Evolutionary conservation across 2,888 invertebrate genomes (phyloP).

Genomic region (Chelonus formosanus): DNA sequence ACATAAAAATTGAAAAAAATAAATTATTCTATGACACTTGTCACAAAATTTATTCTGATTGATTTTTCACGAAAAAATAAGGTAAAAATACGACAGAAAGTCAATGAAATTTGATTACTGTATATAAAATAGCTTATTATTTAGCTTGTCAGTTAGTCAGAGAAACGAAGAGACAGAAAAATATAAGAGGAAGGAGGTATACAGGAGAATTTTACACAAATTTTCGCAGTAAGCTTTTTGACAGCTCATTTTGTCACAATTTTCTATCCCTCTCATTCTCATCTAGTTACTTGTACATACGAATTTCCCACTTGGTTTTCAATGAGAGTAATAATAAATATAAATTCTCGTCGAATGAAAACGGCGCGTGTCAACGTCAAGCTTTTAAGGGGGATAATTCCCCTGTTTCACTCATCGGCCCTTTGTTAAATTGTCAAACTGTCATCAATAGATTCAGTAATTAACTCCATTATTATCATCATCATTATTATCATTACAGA

Average conservation of each 20-base stretch:
- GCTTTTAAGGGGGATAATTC: constrained; percentile 13
- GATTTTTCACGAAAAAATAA: no score
- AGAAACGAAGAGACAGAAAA: constrained; percentile 7
- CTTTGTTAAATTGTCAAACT: constrained; percentile 8
- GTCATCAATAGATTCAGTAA: constrained; percentile 8
- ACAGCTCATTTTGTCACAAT: constrained; percentile 54
- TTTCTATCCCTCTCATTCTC: constrained; percentile 23
- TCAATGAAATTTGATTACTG: constrained; percentile 23
- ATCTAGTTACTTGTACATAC: constrained; percentile 16
- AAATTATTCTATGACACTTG: no score
- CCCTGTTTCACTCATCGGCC: constrained; percentile 9
- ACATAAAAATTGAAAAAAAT: no score
- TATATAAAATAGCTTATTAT: constrained; percentile 19
- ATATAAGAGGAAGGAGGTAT: background rate
- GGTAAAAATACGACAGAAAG: background rate
- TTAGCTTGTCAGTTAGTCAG: constrained; percentile 15
- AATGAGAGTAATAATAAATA: constrained; percentile 16
- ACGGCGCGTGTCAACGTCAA: constrained; percentile 25
- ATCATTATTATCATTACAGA: no score
- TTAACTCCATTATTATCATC: background rate
- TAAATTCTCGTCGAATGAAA: constrained; percentile 16
- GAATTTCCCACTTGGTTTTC: constrained; percentile 18
- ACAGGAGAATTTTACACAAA: constrained; percentile 40
- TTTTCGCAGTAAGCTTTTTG: constrained; percentile 53
- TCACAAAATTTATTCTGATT: no score